Evolutionary conservation across 2,113 vertebrate species (phyloP).

Genomic region (Chauna torquata): DNA sequence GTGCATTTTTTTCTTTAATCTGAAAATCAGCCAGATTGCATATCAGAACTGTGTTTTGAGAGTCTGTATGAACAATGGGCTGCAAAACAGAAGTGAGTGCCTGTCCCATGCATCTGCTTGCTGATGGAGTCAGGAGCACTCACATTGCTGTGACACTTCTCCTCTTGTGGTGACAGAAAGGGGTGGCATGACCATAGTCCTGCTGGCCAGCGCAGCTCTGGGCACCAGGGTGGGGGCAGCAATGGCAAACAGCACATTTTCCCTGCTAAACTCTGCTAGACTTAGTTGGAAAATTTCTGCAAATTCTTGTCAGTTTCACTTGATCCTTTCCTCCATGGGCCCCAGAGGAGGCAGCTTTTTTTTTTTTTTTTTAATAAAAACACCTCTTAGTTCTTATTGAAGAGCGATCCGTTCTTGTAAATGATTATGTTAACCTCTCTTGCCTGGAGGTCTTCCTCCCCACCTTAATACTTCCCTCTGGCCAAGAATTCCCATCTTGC

Average conservation of each 20-base stretch:
- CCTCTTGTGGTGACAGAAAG: not conserved
- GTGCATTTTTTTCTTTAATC: not conserved
- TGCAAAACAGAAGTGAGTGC: not conserved
- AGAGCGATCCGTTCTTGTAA: not conserved
- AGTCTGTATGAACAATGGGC: rapidly evolving
- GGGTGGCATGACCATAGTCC: not conserved
- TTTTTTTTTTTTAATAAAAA: not conserved
- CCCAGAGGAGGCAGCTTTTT: not conserved
- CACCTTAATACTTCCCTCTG: not conserved
- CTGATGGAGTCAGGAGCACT: not conserved
- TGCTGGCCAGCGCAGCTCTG: not conserved
- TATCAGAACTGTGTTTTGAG: not conserved
- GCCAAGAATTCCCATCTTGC: not conserved
- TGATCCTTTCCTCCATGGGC: not conserved
- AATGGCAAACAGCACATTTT: rapidly evolving
- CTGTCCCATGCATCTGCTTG: not conserved
- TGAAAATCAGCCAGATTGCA: not conserved
- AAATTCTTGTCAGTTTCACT: not conserved
- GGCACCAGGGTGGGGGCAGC: not conserved
- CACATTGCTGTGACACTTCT: not conserved
- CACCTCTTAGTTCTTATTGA: not conserved
- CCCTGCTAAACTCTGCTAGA: not conserved
- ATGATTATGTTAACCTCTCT: not conserved
- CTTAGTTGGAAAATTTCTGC: not conserved
- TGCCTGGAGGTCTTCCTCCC: not conserved